Evolutionary conservation across 53 echinoderm and acorn worm species (phyloP).

Genomic region (Echinometra lucunter): DNA sequence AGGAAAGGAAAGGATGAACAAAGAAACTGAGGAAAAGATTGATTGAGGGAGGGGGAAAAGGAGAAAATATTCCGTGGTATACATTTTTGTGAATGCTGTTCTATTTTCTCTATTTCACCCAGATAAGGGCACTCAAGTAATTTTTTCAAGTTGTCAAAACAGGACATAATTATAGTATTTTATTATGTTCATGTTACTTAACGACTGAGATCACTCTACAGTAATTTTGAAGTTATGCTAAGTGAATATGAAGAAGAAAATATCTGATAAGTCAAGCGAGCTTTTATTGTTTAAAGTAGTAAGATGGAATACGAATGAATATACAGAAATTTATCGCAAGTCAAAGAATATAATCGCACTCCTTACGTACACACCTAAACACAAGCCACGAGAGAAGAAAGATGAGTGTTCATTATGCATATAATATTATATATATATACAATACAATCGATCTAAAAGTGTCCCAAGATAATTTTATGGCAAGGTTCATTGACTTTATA

Average conservation of each 20-base stretch:
- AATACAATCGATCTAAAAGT: not conserved
- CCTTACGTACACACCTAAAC: not conserved
- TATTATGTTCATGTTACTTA: not conserved
- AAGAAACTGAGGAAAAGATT: too few relatives aligned
- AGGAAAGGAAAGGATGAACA: not conserved
- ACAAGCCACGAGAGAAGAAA: not conserved
- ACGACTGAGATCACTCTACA: not conserved
- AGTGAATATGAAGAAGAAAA: not conserved
- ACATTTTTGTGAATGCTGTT: not conserved
- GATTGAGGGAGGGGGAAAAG: too few relatives aligned
- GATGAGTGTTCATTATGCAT: not conserved
- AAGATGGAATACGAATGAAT: not conserved
- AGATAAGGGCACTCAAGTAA: not conserved
- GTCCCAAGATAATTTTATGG: not conserved
- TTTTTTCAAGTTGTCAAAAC: not conserved
- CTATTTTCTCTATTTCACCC: not conserved
- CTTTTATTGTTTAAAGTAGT: not conserved
- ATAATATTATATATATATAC: too few relatives aligned
- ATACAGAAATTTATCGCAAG: not conserved
- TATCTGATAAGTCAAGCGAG: not conserved
- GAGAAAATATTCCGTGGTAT: too few relatives aligned
- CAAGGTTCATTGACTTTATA: not conserved
- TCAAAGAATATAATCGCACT: not conserved
- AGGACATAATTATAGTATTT: not conserved
- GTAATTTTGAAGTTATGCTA: not conserved